phyloP scores from a whole-genome alignment of 2,888 invertebrate species.

The Clanis bilineata region DNA sequence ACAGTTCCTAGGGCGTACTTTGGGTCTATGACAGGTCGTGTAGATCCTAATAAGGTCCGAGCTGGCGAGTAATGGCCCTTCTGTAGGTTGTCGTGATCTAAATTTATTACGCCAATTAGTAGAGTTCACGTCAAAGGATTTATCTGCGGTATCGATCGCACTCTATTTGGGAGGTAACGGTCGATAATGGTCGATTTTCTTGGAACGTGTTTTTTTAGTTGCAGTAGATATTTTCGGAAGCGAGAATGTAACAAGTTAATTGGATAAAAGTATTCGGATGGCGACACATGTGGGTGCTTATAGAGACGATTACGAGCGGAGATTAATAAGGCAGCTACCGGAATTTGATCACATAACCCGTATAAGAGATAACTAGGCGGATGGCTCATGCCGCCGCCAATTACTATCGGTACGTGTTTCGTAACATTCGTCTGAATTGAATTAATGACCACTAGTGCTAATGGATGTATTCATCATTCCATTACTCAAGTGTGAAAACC shows the following conservation, averaged over 20 bases:
- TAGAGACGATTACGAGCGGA: conserved; percentile 54
- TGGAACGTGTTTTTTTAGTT: conserved; percentile 60
- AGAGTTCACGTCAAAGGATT: conserved; percentile 71
- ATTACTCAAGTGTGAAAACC: conserved; percentile 12
- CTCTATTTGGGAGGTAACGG: conserved; percentile 80
- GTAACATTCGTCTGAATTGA: conserved; percentile 12
- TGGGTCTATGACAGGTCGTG: conserved; percentile 49
- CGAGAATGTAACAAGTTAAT: conserved; percentile 81
- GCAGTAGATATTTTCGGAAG: conserved; percentile 71
- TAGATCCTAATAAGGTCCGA: conserved; percentile 58
- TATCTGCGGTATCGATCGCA: conserved; percentile 67
- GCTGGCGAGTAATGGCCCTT: conserved; percentile 55
- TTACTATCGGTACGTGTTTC: conserved; percentile 9
- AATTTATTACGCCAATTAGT: conserved; percentile 82
- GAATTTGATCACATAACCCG: conserved; percentile 51
- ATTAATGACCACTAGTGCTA: conserved; percentile 8
- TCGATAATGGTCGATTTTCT: conserved; percentile 76
- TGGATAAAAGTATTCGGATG: conserved; percentile 69
- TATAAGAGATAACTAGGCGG: conserved; percentile 45
- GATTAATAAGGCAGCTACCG: conserved; percentile 68
- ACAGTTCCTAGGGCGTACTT: conserved; percentile 38
- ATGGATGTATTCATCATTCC: conserved; percentile 12
- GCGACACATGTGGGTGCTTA: conserved; percentile 60
- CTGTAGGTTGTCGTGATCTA: conserved; percentile 60
- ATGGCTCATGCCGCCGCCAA: conserved; percentile 24